A percentile compares a stretch with the other conserved stretches of the same genome.
Conservation (phyloP, 2,888 invertebrate species). For the Harpalus rubripes region DNA sequence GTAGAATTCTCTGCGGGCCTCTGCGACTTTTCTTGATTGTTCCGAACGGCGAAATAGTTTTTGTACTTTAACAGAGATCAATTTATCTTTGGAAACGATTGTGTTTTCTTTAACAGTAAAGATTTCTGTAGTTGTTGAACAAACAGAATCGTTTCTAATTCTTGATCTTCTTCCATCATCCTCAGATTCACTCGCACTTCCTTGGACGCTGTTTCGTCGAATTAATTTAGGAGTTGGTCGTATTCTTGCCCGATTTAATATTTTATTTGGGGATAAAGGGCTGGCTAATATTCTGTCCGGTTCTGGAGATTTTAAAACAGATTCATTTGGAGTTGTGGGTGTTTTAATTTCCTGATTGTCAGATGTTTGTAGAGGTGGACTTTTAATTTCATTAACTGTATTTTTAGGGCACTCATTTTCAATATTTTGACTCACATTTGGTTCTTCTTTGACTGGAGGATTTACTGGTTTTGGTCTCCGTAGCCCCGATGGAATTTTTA, state of each 20-base stretch:
- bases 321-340: constrained; percentile 14
- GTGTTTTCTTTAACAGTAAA: constrained; percentile 27
- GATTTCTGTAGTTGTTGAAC: constrained; percentile 63
- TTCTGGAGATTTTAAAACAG: constrained; percentile 50
- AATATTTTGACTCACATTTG: constrained; percentile 44
- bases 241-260: constrained; percentile 81
- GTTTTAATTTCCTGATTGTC: constrained; percentile 66
- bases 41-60: constrained; percentile 75
- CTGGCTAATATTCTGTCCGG: constrained; percentile 70
- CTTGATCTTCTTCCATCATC: constrained; percentile 79
- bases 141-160: constrained; percentile 76
- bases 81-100: constrained; percentile 43
- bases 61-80: constrained; percentile 46
- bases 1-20: constrained; percentile 80
- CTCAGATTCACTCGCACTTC: constrained; percentile 85
- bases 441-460: constrained; percentile 39
- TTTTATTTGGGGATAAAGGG: constrained; percentile 81
- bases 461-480: constrained; percentile 44
- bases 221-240: constrained; percentile 85
- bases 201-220: constrained; percentile 84
- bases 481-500: constrained; percentile 20
- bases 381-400: constrained; percentile 52
- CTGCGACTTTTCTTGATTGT: constrained; percentile 78
- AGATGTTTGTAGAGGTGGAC: constrained; percentile 2
- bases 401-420: constrained; percentile 69